phyloP scores from a whole-genome alignment of 1,140 invertebrate species.

The Plodia interpunctella region DNA sequence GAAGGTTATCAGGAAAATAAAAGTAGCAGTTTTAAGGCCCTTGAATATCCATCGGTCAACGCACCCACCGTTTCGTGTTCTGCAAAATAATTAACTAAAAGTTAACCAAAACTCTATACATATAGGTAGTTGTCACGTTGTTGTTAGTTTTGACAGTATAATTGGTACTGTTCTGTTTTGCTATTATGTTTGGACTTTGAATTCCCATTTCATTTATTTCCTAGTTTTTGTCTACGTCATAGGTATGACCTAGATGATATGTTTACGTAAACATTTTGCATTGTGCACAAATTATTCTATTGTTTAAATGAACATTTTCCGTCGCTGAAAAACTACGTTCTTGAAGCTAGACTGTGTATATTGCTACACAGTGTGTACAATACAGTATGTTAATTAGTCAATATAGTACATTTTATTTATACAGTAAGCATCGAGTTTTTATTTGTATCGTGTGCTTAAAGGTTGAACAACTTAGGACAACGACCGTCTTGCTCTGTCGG shows the following conservation, averaged over 20 bases:
- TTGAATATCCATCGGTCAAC: conserved; percentile 39
- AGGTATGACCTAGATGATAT: no score
- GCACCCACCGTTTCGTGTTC: conserved; percentile 25
- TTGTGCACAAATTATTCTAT: no score
- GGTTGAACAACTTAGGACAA: conserved; percentile 35
- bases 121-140: background rate
- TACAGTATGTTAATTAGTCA: no score
- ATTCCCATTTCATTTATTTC: background rate
- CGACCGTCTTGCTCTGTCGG: conserved; percentile 40
- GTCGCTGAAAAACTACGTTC: no score
- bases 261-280: no score
- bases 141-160: no score
- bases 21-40: conserved; percentile 23
- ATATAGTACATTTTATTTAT: no score
- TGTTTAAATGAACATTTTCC: no score
- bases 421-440: background rate
- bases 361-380: no score
- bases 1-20: conserved; percentile 39
- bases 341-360: no score
- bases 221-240: background rate
- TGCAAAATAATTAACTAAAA: conserved; percentile 27
- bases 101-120: no score
- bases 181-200: background rate
- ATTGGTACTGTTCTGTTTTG: no score
- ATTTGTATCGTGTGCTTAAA: conserved; percentile 18